Base-by-base conservation (phyloP, 1,140 invertebrate species). In the Diuraphis noxia region DNA sequence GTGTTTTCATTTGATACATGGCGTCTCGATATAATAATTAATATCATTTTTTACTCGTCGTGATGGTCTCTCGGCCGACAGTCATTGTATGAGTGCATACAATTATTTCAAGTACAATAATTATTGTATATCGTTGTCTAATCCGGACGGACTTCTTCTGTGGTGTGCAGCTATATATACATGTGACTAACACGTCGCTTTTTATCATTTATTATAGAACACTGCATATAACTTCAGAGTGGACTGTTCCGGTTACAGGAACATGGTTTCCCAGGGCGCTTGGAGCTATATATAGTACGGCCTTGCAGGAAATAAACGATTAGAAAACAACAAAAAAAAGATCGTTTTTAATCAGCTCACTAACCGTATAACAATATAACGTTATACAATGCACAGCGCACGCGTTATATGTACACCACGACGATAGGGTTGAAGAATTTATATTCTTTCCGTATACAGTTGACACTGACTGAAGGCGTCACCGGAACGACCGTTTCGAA, bases 391-490 rank as follows among this genome's bases (percentile, higher is more conserved):
- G 19, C 23, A 36, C 34, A 79, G 23, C 36, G 9, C n/a, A n/a
- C 38, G 23, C 56, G 10, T 23, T 13, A 23, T 82, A 25, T 25
- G 25, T 21, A 38, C n/a, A 72, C 23, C 8, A 43, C 46, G 21
- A 38, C 25, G 81, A 85, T 46, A 19, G 41, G 21, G n/a, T 86
- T 21, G 43, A 86, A 84, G n/a, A 46, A 86, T 86, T 46, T 43
- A 46, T 30, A 34, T 84, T 84, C 40, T 84, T 84, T 84, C 36
- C 30, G 43, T 86, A 19, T 21, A 25, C 23, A 38, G 77, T 91
- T 91, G 89, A 81, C 89, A 91, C 34, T 38, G 72, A 81, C 88
- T 90, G 43, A 90, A 90, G 77, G 88, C 63, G 63, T 89, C 88
- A 90, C 88, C 41, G 41, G 21, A 90, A 91, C 77, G 89, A 34